Evolutionary conservation across 2,888 invertebrate species (phyloP).

Genomic region (Epinotia nisella): DNA sequence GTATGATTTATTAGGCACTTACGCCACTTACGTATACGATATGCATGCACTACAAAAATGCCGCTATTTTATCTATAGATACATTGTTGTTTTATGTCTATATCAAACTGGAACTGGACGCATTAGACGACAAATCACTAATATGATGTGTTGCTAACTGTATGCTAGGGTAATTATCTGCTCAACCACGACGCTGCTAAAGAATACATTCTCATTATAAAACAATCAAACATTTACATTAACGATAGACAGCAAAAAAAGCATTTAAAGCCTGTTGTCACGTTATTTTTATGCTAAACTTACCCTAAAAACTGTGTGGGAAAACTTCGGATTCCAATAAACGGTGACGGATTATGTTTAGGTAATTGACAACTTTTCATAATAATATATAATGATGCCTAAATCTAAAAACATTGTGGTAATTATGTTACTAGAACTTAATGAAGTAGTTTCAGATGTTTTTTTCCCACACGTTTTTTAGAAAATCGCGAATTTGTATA

Average conservation of each 20-base stretch:
- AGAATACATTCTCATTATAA: constrained; percentile 28
- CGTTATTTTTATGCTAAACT: constrained; percentile 36
- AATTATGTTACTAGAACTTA: too few species aligned
- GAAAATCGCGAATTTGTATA: too few species aligned
- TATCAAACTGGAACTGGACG: not conserved
- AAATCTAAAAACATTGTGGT: too few species aligned
- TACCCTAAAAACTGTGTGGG: constrained; percentile 29
- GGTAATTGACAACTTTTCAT: too few species aligned
- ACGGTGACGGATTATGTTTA: constrained; percentile 8
- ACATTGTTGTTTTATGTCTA: not conserved
- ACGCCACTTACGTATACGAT: not conserved
- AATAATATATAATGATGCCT: too few species aligned
- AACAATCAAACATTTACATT: constrained; percentile 27
- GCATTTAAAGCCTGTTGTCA: constrained; percentile 21
- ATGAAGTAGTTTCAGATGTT: too few species aligned
- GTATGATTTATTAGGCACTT: too few species aligned
- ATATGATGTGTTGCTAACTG: not conserved
- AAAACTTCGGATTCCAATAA: constrained; percentile 15
- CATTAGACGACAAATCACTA: not conserved
- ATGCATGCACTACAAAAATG: not conserved
- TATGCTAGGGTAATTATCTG: constrained; percentile 17
- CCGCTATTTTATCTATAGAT: not conserved
- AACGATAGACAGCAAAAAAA: constrained; percentile 34
- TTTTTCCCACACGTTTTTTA: too few species aligned
- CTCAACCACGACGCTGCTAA: constrained; percentile 22